phyloP scores from a whole-genome alignment of 1,140 invertebrate species.

The Gryon sp. region DNA sequence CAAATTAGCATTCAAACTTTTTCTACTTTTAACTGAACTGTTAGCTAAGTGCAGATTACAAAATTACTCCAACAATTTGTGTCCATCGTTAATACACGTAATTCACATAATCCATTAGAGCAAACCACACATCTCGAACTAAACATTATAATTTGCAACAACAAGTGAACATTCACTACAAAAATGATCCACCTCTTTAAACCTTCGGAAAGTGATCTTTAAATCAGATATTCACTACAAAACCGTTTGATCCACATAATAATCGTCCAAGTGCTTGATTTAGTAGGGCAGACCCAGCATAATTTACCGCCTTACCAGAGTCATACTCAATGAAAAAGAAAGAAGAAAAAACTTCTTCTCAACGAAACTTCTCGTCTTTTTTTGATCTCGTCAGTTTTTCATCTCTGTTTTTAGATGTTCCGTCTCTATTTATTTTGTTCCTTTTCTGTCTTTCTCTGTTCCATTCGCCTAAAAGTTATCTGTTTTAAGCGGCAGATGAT shows the following conservation, averaged over 20 bases:
- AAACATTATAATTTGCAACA: too few species aligned
- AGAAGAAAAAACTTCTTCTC: too few species aligned
- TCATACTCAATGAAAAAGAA: not conserved
- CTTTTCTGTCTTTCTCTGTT: not conserved
- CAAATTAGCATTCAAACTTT: too few species aligned
- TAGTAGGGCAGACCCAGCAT: slow-evolving; percentile 32
- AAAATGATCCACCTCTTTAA: not conserved
- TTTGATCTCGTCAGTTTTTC: slow-evolving; percentile 2
- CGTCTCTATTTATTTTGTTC: slow-evolving; percentile 1
- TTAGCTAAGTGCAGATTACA: too few species aligned
- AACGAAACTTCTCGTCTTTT: not conserved
- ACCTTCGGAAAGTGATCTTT: slow-evolving; percentile 2
- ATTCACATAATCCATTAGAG: too few species aligned
- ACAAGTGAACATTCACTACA: not conserved
- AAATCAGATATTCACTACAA: not conserved
- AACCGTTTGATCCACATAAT: slow-evolving; percentile 32
- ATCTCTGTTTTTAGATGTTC: too few species aligned
- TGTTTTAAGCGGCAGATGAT: slow-evolving; percentile 4
- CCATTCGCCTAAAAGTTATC: not conserved
- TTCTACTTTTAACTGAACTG: too few species aligned
- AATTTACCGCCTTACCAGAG: not conserved
- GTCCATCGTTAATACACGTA: too few species aligned
- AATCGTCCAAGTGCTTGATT: slow-evolving; percentile 19
- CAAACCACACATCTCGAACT: too few species aligned
- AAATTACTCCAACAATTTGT: too few species aligned